Evolutionary conservation across 2,888 invertebrate species (phyloP).

Genomic region (Orthosia incerta): DNA sequence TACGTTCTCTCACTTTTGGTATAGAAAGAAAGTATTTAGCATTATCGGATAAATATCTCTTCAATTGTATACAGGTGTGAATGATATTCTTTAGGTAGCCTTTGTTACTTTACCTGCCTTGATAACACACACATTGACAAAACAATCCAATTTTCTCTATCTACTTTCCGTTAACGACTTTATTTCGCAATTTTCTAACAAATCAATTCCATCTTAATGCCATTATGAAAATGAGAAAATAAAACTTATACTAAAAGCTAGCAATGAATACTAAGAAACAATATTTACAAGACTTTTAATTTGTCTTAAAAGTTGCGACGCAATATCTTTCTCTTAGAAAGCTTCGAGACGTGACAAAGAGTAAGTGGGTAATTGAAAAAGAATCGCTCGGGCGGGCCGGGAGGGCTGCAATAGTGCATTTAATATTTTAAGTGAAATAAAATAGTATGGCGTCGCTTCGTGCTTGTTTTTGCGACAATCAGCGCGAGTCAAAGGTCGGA

Average conservation of each 20-base stretch:
- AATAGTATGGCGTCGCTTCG: conserved; percentile 37
- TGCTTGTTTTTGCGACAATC: conserved; percentile 48
- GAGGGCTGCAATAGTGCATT: conserved; percentile 60
- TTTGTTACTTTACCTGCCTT: background rate
- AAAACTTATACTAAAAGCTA: conserved; percentile 26
- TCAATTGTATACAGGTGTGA: background rate
- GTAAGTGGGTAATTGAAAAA: conserved; percentile 66
- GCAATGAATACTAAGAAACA: conserved; percentile 40
- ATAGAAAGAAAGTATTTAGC: background rate
- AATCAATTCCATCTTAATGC: conserved; percentile 20
- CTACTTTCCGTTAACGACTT: background rate
- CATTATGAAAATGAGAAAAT: conserved; percentile 39
- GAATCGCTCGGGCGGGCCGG: conserved; percentile 50
- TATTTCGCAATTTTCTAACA: conserved; percentile 20
- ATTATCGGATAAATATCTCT: background rate
- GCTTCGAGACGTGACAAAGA: conserved; percentile 55
- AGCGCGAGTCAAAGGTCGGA: conserved; percentile 33
- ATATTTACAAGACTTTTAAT: conserved; percentile 49
- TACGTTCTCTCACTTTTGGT: background rate
- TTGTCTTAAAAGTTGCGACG: conserved; percentile 45
- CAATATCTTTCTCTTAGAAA: conserved; percentile 43
- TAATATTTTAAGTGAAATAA: conserved; percentile 66
- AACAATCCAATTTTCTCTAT: conserved; percentile 18
- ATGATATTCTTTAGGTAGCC: background rate
- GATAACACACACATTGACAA: conserved; percentile 11